A percentile compares a stretch with the other conserved stretches of the same genome.
These are phyloP conservation scores for Ophonus ardosiacus DNA, from an alignment of 2,888 invertebrate species.

Conservation along the genomic window DNA sequence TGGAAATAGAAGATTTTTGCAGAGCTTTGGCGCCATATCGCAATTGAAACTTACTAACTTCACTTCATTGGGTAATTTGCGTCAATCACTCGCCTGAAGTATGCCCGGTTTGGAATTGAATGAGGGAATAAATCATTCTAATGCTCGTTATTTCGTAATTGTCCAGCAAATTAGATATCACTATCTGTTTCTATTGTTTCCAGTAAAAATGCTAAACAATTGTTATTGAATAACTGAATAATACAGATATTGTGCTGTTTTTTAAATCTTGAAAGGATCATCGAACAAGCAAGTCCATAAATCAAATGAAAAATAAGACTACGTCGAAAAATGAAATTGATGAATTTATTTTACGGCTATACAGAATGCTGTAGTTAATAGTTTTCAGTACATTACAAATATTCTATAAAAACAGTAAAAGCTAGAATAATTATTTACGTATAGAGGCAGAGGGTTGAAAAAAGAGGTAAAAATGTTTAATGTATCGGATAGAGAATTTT, in stretches of 20 bases:
- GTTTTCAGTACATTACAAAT: no score
- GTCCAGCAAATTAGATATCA: slow-evolving; percentile 14
- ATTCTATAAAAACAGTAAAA: no score
- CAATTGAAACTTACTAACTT: background rate
- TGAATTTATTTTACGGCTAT: background rate
- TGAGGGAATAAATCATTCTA: slow-evolving; percentile 52
- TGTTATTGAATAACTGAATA: slow-evolving; percentile 9
- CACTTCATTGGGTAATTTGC: slow-evolving; percentile 44
- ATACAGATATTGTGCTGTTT: background rate
- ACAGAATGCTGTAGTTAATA: no score
- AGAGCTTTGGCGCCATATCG: slow-evolving; percentile 24
- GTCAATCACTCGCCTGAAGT: slow-evolving; percentile 53
- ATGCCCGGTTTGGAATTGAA: slow-evolving; percentile 27
- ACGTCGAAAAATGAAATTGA: background rate
- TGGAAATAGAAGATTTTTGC: background rate
- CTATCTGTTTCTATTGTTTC: slow-evolving; percentile 40
- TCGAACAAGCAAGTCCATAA: background rate
- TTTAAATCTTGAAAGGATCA: background rate
- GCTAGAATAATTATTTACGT: no score
- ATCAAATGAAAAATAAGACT: background rate
- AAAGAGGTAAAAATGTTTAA: no score
- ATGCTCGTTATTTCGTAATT: slow-evolving; percentile 25
- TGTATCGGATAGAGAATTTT: no score
- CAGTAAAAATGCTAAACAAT: slow-evolving; percentile 15
- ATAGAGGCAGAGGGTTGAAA: no score